Evolutionary conservation across 2,888 invertebrate species (phyloP), one percentile per base, ranked within the genome.

Genomic region (Neoascia interrupta): DNA sequence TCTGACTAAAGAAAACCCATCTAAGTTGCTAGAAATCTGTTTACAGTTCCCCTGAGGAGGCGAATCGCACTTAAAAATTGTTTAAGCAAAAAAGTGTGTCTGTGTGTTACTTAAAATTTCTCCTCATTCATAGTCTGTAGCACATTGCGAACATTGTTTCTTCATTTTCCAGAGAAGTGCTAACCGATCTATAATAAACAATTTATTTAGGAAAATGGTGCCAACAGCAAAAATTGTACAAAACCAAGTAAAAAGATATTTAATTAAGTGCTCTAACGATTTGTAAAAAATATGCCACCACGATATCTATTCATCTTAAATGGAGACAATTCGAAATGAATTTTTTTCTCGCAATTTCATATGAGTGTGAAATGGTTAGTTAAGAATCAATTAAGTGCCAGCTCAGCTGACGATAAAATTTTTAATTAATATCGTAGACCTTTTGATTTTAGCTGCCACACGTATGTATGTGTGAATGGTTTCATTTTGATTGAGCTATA

Each of bases 111-210:
- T n/a, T n/a, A n/a, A 28, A 11, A n/a, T 19, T 23, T 39, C 18
- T 8, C 8, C 21, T 13, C 19, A 3, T 36, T n/a, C n/a, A n/a
- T 15, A 1, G 16, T n/a, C n/a, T n/a, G 16, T 11, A 23, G n/a
- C 23, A 37, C 15, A 16, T 19, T 37, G 53, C 15, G 53, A 53
- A 53, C 21, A 16, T 37, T n/a, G n/a, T n/a, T n/a, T n/a, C n/a
- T n/a, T n/a, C 53, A 53, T 37, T 53, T 23, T 53, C 54, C 26
- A 54, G 39, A 23, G 1, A 26, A 18, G 16, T 39, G 18, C 51
- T 31, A 53, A 26, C 21, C 60, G 53, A 53, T 49, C 60, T 60
- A 69, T 49, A 69, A 69, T 49, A 49, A 51, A 49, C 43, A 26
- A 36, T 49, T 37, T 1, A 26, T 15, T 34, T 39, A n/a, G 18